phyloP scores from a whole-genome alignment of 2,888 invertebrate genomes.

The Eurytoma adleriae region DNA sequence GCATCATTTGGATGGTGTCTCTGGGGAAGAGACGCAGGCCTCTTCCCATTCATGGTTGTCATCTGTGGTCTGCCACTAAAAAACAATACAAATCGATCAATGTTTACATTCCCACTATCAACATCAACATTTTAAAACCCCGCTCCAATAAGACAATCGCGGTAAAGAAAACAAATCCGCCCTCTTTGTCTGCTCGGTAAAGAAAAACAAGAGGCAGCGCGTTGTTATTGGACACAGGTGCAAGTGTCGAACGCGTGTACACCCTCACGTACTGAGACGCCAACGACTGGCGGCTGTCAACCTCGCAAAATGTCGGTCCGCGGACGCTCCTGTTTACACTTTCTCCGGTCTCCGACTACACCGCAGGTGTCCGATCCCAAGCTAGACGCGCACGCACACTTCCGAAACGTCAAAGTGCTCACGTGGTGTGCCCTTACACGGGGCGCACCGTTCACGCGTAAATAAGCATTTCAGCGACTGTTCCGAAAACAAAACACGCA shows the following conservation, averaged over 20 bases:
- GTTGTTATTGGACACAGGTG: neutral
- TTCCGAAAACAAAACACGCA: no score
- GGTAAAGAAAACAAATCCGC: neutral
- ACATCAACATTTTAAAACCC: no score
- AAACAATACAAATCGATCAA: conserved; percentile 10
- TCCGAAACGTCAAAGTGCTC: no score
- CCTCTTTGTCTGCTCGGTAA: no score
- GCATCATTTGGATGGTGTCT: conserved; percentile 67
- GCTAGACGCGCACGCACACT: no score
- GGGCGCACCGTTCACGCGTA: no score
- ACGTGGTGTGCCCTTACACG: no score
- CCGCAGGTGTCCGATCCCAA: no score
- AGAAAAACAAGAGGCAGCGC: neutral
- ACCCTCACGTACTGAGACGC: conserved; percentile 13
- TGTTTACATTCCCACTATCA: neutral
- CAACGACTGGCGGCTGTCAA: conserved; percentile 35
- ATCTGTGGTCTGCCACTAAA: conserved; percentile 68
- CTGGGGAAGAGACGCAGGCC: conserved; percentile 69
- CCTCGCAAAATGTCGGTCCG: neutral
- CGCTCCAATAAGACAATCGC: no score
- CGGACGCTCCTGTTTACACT: no score
- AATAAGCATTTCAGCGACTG: no score
- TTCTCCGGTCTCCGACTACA: no score
- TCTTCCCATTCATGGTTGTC: conserved; percentile 73
- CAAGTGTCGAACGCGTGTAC: conserved; percentile 1